Conservation (phyloP, 2,797 vertebrate species). For the Paratrypauchen microcephalus region DNA sequence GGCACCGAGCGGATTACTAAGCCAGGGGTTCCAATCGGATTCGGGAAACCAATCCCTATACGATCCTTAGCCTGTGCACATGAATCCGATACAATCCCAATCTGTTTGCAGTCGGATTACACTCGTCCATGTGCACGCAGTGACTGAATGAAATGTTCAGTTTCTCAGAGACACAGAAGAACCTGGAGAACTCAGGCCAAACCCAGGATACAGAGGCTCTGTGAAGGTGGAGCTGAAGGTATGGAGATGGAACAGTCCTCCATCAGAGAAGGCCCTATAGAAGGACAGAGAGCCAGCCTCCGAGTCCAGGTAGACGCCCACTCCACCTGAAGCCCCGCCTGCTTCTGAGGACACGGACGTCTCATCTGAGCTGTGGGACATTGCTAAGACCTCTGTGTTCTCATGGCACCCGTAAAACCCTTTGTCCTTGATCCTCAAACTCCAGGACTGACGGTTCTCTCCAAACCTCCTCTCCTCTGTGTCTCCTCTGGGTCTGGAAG, state of each 20-base stretch:
- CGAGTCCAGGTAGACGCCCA: constrained; percentile 34
- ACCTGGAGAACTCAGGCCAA: not conserved
- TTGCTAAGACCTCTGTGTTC: not conserved
- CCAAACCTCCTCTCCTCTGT: fast-evolving
- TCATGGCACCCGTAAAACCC: not conserved
- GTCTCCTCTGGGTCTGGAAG: constrained; percentile 4
- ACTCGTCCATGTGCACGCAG: too few relatives aligned
- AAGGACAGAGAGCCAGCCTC: constrained; percentile 27
- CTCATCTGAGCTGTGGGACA: not conserved
- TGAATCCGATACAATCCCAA: too few relatives aligned
- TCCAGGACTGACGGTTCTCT: constrained; percentile 13
- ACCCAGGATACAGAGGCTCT: constrained; percentile 24
- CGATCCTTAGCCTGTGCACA: too few relatives aligned
- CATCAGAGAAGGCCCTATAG: constrained; percentile 11
- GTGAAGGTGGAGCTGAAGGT: constrained; percentile 17
- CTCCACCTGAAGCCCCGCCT: not conserved
- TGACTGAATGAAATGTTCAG: too few relatives aligned
- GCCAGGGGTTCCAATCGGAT: too few relatives aligned
- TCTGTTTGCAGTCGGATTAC: too few relatives aligned
- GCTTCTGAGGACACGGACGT: not conserved
- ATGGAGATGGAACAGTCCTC: constrained; percentile 10
- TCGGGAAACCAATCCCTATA: too few relatives aligned
- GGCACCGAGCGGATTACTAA: too few relatives aligned
- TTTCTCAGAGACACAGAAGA: not conserved
- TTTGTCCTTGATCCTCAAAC: not conserved